A percentile compares a stretch with the other conserved stretches of the same genome.
phyloP scores from a whole-genome alignment of 2,797 vertebrate genomes.

The Micromesistius poutassou region DNA sequence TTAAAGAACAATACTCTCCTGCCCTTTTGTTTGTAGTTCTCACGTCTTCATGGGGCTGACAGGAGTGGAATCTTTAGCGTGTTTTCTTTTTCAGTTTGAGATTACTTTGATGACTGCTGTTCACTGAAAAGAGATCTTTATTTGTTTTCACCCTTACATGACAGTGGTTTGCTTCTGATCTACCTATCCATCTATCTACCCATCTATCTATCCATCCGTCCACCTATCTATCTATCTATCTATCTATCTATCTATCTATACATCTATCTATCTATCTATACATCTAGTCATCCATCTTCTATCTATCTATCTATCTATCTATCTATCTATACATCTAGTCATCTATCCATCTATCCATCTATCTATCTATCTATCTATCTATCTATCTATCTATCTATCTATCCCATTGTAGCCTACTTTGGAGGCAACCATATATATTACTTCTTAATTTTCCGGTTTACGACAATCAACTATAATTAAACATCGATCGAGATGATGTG shows the following conservation, averaged over 20 bases:
- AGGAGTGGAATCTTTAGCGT: slow-evolving; percentile 38
- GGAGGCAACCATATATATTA: neutral
- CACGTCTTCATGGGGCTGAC: slow-evolving; percentile 43
- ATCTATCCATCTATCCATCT: too few relatives aligned
- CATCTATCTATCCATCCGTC: neutral
- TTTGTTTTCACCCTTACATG: slow-evolving; percentile 17
- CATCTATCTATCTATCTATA: neutral
- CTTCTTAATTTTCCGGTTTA: neutral
- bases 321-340: too few relatives aligned
- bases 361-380: neutral
- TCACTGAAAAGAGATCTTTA: neutral
- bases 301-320: too few relatives aligned
- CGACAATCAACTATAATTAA: neutral
- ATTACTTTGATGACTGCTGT: slow-evolving; percentile 29
- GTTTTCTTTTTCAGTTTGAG: slow-evolving; percentile 33
- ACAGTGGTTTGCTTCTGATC: neutral
- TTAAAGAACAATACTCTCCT: slow-evolving; percentile 73
- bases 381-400: slow-evolving; percentile 1
- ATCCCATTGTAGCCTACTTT: neutral
- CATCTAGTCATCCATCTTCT: neutral
- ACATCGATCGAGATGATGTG: neutral
- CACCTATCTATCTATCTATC: neutral
- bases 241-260: neutral
- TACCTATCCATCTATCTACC: neutral
- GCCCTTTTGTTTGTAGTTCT: slow-evolving; percentile 58